phyloP scores from a whole-genome alignment of 2,113 vertebrate species.

The Mirounga angustirostris region DNA sequence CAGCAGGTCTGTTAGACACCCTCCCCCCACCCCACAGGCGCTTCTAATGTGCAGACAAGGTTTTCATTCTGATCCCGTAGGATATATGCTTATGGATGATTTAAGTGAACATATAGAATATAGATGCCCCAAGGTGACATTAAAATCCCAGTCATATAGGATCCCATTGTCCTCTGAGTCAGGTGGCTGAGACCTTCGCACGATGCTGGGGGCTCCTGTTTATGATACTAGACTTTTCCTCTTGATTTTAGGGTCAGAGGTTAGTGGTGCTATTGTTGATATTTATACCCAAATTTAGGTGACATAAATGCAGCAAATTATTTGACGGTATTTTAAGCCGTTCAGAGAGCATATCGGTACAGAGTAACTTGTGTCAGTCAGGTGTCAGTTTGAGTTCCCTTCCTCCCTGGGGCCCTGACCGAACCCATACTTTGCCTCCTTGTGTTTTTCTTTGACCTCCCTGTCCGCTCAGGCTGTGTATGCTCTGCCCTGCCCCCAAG shows the following conservation, averaged over 20 bases:
- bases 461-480: background rate
- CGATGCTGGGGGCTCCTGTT: fast-evolving
- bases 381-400: background rate
- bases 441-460: background rate
- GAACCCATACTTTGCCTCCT: background rate
- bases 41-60: background rate
- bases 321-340: background rate
- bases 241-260: background rate
- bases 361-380: background rate
- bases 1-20: fast-evolving
- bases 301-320: background rate
- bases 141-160: background rate
- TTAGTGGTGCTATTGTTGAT: background rate
- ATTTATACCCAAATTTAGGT: background rate
- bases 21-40: fast-evolving
- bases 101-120: fast-evolving
- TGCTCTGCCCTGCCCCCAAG: background rate
- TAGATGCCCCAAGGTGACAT: background rate
- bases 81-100: fast-evolving
- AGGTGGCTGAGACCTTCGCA: fast-evolving
- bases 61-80: background rate
- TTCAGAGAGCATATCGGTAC: background rate
- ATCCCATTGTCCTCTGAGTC: background rate
- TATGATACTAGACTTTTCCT: background rate
- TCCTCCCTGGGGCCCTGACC: background rate